Conservation (phyloP, 1,140 invertebrate genomes). For the Drosophila eugracilis region DNA sequence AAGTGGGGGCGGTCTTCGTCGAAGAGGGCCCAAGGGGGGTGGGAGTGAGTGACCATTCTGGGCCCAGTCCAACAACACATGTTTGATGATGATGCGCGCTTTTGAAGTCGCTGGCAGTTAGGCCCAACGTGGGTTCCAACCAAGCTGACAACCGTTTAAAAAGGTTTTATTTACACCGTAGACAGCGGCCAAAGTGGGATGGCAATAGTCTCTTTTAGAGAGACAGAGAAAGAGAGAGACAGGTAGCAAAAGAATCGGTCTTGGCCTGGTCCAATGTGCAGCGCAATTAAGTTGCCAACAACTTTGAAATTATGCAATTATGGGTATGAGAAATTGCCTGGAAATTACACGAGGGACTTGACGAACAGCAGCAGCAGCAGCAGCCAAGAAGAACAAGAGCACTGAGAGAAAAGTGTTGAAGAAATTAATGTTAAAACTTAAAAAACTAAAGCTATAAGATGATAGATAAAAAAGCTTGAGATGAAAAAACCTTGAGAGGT, state of each 20-base stretch:
- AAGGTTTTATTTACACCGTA: constrained; percentile 83
- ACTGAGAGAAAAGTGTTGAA: constrained; percentile 1
- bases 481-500: not conserved
- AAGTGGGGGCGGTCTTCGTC: not conserved
- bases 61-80: constrained; percentile 54
- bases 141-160: constrained; percentile 80
- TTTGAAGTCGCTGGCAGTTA: constrained; percentile 70
- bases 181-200: constrained; percentile 35
- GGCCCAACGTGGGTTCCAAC: constrained; percentile 49
- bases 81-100: constrained; percentile 77
- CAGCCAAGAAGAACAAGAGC: constrained; percentile 14
- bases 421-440: no score
- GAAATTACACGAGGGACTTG: constrained; percentile 80
- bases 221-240: constrained; percentile 36
- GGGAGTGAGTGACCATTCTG: not conserved
- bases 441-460: no score
- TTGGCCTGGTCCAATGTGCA: constrained; percentile 61
- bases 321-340: constrained; percentile 84
- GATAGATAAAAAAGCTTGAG: no score
- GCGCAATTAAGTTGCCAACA: constrained; percentile 84
- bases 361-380: constrained; percentile 72
- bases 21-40: no score
- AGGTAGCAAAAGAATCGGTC: constrained; percentile 31
- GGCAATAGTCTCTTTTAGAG: constrained; percentile 12
- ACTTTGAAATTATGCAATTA: constrained; percentile 85